Evolutionary conservation across 2,113 vertebrate genomes (phyloP), one percentile per base, ranked within the genome.

Genomic region (Coturnix japonica): DNA sequence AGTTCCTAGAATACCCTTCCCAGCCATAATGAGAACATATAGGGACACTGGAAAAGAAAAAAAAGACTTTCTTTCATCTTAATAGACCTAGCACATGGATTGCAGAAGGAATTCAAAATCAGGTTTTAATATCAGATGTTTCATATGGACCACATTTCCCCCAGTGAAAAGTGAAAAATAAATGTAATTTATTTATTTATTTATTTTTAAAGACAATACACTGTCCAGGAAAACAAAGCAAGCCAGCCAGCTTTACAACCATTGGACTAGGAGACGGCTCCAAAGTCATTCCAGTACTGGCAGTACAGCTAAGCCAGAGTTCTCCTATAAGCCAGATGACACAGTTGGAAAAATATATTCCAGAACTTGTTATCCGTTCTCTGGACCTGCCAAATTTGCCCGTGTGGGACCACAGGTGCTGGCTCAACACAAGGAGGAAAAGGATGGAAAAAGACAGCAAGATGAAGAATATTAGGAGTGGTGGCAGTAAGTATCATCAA

Each of bases 301-400:
- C 94, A 95, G 93, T 95, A 96, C 94, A 95, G 90, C 85, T 95
- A 97, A 96, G 95, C 86, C 91, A 96, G 88, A 82, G 64, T 39
- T 93, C 90, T 93, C 81, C 91, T 85, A 69, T 81, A 90, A 94
- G 95, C 95, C 95, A 96, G 93, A 96, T 95, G 94, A 95, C 92
- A 95, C 92, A 94, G 85, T 95, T 94, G 89, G 93, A 94, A 94
- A 96, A 93, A 92, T 73, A 72, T 95, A 96, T 93, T 89, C 64
- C 93, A 94, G 75, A 93, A 41, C 56, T 83, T 95, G 90, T 95
- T 95, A 91, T 86, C 82, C 89, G 76, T 43, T 31, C 63, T 25
- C 44, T 44, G 37, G 67, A 93, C 51, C 63, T 91, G 91, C 91
- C 94, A 96, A 41, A 79, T 88, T 75, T 93, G 94, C 93, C 95